A percentile compares a stretch with the other conserved stretches of the same genome.
These are phyloP conservation scores for Alethe diademata DNA, from an alignment of 2,113 vertebrate species.

Conservation along the genomic window DNA sequence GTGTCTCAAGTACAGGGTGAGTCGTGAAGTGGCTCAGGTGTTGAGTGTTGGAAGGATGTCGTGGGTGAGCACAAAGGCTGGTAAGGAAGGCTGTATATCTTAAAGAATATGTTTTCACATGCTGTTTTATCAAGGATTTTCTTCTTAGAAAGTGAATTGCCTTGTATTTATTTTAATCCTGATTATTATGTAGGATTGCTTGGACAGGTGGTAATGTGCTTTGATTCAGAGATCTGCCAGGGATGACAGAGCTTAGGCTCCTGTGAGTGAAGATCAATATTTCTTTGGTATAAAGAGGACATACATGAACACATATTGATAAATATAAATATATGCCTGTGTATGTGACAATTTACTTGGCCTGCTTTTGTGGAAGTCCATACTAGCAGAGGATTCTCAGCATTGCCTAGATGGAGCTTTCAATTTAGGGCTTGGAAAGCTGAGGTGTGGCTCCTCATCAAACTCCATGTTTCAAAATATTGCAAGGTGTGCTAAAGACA, in stretches of 20 bases:
- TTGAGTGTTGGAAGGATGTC: neutral
- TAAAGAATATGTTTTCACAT: neutral
- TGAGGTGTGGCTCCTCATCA: neutral
- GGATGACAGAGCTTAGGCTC: neutral
- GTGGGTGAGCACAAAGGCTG: neutral
- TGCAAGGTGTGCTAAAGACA: neutral
- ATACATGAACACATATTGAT: neutral
- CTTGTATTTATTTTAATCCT: neutral
- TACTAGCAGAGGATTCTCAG: neutral
- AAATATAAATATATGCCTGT: neutral
- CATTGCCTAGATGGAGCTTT: neutral
- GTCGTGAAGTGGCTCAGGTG: neutral
- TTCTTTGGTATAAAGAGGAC: neutral
- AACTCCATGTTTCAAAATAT: neutral
- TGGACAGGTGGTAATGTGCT: neutral
- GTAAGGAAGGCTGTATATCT: neutral
- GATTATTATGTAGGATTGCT: neutral
- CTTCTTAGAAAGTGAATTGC: neutral
- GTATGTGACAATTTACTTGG: neutral
- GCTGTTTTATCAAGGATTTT: neutral
- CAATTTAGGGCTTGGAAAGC: neutral
- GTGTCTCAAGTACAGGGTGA: neutral
- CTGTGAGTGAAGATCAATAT: neutral
- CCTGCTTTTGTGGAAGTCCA: neutral
- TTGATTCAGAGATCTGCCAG: neutral